phyloP scores from a whole-genome alignment of 1,140 invertebrate genomes.

The Drosophila tristis region DNA sequence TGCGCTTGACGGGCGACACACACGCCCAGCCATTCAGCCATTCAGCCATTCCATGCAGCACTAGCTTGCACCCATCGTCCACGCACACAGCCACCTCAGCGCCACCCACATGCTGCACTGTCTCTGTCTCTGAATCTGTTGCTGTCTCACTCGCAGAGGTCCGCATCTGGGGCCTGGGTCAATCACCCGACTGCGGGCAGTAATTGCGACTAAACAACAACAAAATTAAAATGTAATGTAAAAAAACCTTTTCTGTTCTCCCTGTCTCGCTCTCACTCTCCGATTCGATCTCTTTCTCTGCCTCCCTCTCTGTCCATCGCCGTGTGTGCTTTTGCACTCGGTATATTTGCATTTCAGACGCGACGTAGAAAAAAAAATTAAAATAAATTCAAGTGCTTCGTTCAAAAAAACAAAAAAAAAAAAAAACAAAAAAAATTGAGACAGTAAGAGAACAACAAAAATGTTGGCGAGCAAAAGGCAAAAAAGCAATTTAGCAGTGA shows the following conservation, averaged over 20 bases:
- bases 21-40: neutral
- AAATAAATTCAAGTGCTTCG: slow-evolving; percentile 48
- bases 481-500: slow-evolving; percentile 58
- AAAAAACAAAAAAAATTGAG: slow-evolving; percentile 1
- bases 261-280: neutral
- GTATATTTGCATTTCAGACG: slow-evolving; percentile 66
- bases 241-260: slow-evolving; percentile 47
- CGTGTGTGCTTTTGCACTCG: slow-evolving; percentile 13
- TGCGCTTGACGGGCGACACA: slow-evolving; percentile 35
- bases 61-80: neutral
- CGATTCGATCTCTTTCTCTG: neutral
- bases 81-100: neutral
- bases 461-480: slow-evolving; percentile 44
- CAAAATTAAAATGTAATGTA: slow-evolving; percentile 43
- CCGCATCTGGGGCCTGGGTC: slow-evolving; percentile 53
- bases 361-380: slow-evolving; percentile 36
- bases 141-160: slow-evolving; percentile 4
- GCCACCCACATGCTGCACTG: slow-evolving; percentile 5
- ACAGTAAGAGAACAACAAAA: slow-evolving; percentile 47
- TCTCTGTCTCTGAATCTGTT: slow-evolving; percentile 7
- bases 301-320: too few relatives aligned
- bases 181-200: slow-evolving; percentile 66
- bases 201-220: slow-evolving; percentile 53
- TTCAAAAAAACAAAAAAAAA: slow-evolving; percentile 24
- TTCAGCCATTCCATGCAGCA: neutral